Conservation (phyloP, 1,140 invertebrate genomes). For the Trachymyrmex cornetzi region DNA sequence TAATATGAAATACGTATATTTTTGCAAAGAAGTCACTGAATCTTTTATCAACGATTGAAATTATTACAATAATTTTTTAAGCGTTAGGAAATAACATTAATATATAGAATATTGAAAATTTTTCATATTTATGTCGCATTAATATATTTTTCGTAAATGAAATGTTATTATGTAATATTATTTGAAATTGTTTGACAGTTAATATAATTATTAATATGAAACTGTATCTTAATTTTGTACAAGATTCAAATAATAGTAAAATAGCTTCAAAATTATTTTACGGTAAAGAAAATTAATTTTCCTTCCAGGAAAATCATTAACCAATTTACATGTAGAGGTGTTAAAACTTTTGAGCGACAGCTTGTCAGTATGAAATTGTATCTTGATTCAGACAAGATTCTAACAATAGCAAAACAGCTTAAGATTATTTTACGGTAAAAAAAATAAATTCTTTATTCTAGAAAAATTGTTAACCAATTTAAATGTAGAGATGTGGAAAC, state of each 20-base stretch:
- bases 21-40: background rate
- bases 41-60: background rate
- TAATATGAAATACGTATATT: slow-evolving; percentile 6
- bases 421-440: background rate
- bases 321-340: background rate
- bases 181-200: background rate
- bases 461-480: background rate
- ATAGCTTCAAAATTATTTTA: background rate
- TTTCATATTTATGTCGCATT: background rate
- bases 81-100: background rate
- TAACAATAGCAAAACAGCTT: background rate
- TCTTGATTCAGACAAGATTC: background rate
- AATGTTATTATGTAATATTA: background rate
- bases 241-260: background rate
- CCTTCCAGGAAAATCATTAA: background rate
- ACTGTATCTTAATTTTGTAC: background rate
- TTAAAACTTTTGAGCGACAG: background rate
- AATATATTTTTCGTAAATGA: background rate
- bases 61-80: too few relatives aligned
- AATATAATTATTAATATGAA: background rate
- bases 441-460: background rate
- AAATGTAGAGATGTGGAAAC: background rate
- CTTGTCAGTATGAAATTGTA: background rate
- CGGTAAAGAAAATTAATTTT: background rate
- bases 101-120: background rate